Evolutionary conservation across 2,888 invertebrate species (phyloP).

Genomic region (Drosophila diplacantha): DNA sequence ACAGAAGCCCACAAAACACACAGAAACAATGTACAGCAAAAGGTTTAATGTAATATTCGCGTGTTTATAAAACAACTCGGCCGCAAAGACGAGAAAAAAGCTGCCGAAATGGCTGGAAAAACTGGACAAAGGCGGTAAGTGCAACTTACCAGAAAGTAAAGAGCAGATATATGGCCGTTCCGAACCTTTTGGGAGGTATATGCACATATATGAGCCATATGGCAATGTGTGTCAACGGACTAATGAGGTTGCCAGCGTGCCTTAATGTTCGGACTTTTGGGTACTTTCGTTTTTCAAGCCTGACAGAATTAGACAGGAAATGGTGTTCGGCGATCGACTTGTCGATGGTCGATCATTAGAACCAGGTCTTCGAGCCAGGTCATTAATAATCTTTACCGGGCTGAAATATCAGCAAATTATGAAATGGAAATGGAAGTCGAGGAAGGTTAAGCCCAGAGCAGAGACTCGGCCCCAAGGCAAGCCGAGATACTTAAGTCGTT

Average conservation of each 20-base stretch:
- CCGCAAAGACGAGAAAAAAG: conserved; percentile 28
- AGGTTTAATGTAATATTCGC: conserved; percentile 69
- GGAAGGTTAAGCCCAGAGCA: conserved; percentile 46
- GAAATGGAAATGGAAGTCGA: conserved; percentile 35
- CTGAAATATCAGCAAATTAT: conserved; percentile 41
- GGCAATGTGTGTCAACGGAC: conserved; percentile 30
- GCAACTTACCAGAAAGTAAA: conserved; percentile 39
- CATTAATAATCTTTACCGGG: conserved; percentile 53
- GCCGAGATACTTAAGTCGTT: not conserved
- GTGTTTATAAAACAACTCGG: conserved; percentile 65
- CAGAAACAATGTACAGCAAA: conserved; percentile 45
- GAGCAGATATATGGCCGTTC: conserved; percentile 44
- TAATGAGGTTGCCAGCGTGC: conserved; percentile 27
- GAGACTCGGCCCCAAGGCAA: conserved; percentile 5
- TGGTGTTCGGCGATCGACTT: conserved; percentile 42
- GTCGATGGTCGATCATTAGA: conserved; percentile 57
- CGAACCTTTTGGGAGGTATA: conserved; percentile 43
- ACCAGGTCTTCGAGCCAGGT: conserved; percentile 38
- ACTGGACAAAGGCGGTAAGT: conserved; percentile 53
- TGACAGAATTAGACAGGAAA: conserved; percentile 60
- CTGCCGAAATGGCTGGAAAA: conserved; percentile 44
- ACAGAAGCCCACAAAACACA: conserved; percentile 15
- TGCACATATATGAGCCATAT: conserved; percentile 24
- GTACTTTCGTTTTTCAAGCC: conserved; percentile 62
- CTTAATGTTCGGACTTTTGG: conserved; percentile 49